phyloP scores from a whole-genome alignment of 2,888 invertebrate species.

The Macroteleia sp. region DNA sequence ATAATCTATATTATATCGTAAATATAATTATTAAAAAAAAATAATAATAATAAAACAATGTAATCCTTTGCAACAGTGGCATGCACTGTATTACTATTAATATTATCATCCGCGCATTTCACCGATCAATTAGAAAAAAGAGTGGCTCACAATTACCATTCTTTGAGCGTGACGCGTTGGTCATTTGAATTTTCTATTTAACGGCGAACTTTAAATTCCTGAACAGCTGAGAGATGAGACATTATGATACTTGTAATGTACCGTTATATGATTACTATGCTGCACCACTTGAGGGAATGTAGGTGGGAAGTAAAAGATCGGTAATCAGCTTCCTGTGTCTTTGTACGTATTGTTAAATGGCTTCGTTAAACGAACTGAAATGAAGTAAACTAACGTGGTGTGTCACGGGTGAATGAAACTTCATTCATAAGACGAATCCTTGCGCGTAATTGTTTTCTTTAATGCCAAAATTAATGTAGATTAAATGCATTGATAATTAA shows the following conservation, averaged over 20 bases:
- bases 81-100: too few relatives aligned
- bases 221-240: conserved; percentile 70
- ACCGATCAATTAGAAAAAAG: conserved; percentile 42
- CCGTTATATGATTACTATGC: conserved; percentile 81
- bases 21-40: too few relatives aligned
- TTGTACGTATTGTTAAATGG: conserved; percentile 43
- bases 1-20: too few relatives aligned
- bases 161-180: conserved; percentile 32
- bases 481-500: too few relatives aligned
- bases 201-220: conserved; percentile 51
- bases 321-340: conserved; percentile 62
- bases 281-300: conserved; percentile 74
- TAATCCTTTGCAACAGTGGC: too few relatives aligned
- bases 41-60: too few relatives aligned
- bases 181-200: conserved; percentile 45
- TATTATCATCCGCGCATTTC: conserved; percentile 16
- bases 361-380: conserved; percentile 38
- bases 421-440: too few relatives aligned
- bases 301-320: conserved; percentile 75
- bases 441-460: too few relatives aligned
- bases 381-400: conserved; percentile 7
- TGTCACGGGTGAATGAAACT: conserved; percentile 24
- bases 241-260: conserved; percentile 73
- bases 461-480: too few relatives aligned
- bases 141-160: conserved; percentile 44